These are phyloP conservation scores for Varanus salvator DNA, from an alignment of 2,113 vertebrate genomes.

Conservation along the genomic window DNA sequence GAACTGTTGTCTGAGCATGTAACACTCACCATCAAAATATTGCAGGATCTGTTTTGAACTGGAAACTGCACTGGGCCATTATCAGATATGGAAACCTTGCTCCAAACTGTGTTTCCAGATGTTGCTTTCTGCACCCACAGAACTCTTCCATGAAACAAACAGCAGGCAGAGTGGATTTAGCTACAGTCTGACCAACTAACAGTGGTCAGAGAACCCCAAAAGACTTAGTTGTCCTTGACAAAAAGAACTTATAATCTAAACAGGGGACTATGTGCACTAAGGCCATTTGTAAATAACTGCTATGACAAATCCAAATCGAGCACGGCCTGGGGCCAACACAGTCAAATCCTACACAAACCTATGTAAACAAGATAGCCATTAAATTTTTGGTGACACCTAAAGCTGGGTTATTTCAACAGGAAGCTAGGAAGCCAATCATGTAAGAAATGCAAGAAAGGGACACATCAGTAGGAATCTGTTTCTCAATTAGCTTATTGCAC, in stretches of 20 bases:
- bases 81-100: conserved; percentile 2
- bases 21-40: not conserved
- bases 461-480: conserved; percentile 54
- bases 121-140: not conserved
- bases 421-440: conserved; percentile 42
- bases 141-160: not conserved
- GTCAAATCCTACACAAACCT: not conserved
- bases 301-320: conserved; percentile 3
- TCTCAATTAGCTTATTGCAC: conserved; percentile 52
- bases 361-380: conserved; percentile 45
- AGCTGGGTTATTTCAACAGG: conserved; percentile 29
- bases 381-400: conserved; percentile 37
- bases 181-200: not conserved
- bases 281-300: not conserved
- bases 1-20: fast-evolving
- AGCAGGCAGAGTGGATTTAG: conserved; percentile 3
- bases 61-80: not conserved
- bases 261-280: fast-evolving
- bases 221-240: not conserved
- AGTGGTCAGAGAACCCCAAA: not conserved
- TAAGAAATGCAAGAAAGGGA: not conserved
- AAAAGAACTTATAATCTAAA: not conserved
- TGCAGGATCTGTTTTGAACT: not conserved
- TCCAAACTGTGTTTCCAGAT: not conserved
- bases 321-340: not conserved